Evolutionary conservation across 2,113 vertebrate species (phyloP), one percentile per base, ranked within the genome.

Genomic region (Aspidoscelis tigris): DNA sequence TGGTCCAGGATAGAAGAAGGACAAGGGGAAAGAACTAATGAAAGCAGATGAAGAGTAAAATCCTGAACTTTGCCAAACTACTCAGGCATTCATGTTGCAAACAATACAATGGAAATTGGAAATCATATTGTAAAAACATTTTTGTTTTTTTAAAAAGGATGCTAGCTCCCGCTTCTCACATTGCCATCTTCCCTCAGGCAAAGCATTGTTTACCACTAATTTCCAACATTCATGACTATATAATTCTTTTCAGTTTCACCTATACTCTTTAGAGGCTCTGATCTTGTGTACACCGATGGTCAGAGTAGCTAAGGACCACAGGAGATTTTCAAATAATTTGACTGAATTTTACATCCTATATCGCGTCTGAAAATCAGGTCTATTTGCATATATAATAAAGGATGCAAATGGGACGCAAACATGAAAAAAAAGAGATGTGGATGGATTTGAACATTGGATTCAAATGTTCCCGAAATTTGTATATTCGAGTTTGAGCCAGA

Each of bases 31-130:
- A 8, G 39, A 61, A 16, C 16, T 24, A 24, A 41, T 26, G 47
- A 61, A 64, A 81, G 33, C 11, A 72, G 80, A 50, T 72, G 80
- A 72, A 80, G 66, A 80, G n/a, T 53, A 50, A 41, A 55, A 22
- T 47, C 10, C 39, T 58, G 14, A 71, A 33, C 21, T 26, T 33
- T 58, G 20, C 80, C 58, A 43, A 11, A 26, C 61, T 65, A 2
- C 21, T 47, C 12, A 69, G 66, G 50, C 47, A 53, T 61, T 76
- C 33, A 68, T 47, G n/a, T 11, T 10, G 26, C 24, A 69, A 66
- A 66, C 66, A 70, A 71, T 50, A 9, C 76, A 10, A 41, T 10
- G 21, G 9, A 53, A 58, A 33, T 5, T 2, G 39, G n/a, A 81
- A 58, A 66, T 44, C 21, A 39, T 64, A 21, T 39, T n/a, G 39